A percentile compares a stretch with the other conserved stretches of the same genome.
Evolutionary conservation across 2,888 invertebrate species (phyloP).

Genomic region (Amphiduros pacificus): DNA sequence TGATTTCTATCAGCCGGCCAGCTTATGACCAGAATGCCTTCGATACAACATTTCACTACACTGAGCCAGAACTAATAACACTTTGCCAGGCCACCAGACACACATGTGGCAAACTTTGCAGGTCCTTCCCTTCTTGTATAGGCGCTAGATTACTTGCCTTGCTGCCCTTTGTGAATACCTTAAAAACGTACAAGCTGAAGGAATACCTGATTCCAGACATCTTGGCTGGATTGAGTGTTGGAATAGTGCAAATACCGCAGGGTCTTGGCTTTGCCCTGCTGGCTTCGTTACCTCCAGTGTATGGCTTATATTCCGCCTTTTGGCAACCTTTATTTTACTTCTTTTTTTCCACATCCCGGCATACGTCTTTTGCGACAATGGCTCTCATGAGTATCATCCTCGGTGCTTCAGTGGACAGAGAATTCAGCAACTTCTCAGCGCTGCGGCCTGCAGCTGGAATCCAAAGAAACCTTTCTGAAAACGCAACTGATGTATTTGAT

Average conservation of each 20-base stretch:
- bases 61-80: no score
- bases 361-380: conserved; percentile 73
- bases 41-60: background rate
- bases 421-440: conserved; percentile 3
- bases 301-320: conserved; percentile 80
- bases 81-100: no score
- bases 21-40: background rate
- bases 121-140: no score
- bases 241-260: conserved; percentile 55
- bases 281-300: conserved; percentile 60
- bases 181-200: conserved; percentile 47
- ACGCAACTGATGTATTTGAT: background rate
- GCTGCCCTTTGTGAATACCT: conserved; percentile 43
- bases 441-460: background rate
- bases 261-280: conserved; percentile 63
- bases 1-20: background rate
- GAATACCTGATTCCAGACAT: conserved; percentile 45
- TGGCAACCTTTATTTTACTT: conserved; percentile 85
- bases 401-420: conserved; percentile 37
- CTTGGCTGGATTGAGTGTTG: conserved; percentile 52
- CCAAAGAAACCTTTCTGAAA: no score
- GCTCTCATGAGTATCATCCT: conserved; percentile 55
- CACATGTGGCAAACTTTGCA: no score
- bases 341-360: conserved; percentile 82
- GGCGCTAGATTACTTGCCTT: conserved; percentile 28